Evolutionary conservation across 2,888 invertebrate species (phyloP).

Genomic region (Drosophila anomalipes): DNA sequence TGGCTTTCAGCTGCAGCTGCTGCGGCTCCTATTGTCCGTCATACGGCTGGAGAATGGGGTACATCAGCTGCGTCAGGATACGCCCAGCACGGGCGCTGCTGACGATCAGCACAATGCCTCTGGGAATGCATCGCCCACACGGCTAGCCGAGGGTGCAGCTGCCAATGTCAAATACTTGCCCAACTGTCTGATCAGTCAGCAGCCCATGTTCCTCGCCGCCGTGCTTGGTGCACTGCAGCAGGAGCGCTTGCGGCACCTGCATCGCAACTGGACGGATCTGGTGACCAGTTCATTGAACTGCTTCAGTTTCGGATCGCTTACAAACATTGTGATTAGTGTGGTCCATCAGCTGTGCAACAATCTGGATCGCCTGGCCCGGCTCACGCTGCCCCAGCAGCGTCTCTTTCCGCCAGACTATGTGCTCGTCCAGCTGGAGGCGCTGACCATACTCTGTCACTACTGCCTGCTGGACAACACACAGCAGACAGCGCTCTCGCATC

Average conservation of each 20-base stretch:
- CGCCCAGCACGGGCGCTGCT: slow-evolving; percentile 58
- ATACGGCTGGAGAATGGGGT: slow-evolving; percentile 92
- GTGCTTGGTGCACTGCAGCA: slow-evolving; percentile 91
- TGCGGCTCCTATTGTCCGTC: slow-evolving; percentile 89
- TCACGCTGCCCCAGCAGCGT: slow-evolving; percentile 79
- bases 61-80: slow-evolving; percentile 86
- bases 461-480: slow-evolving; percentile 89
- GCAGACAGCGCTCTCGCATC: slow-evolving; percentile 86
- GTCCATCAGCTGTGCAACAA: slow-evolving; percentile 91
- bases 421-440: slow-evolving; percentile 91
- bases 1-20: slow-evolving; percentile 89
- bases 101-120: slow-evolving; percentile 62
- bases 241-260: slow-evolving; percentile 90
- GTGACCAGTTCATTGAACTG: slow-evolving; percentile 93
- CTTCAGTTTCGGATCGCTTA: slow-evolving; percentile 90
- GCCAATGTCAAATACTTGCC: slow-evolving; percentile 87
- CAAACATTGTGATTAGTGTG: slow-evolving; percentile 91
- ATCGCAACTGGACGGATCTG: slow-evolving; percentile 93
- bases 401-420: slow-evolving; percentile 90
- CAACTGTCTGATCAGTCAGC: slow-evolving; percentile 90
- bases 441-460: slow-evolving; percentile 92
- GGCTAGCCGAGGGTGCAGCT: slow-evolving; percentile 72
- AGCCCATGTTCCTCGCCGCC: slow-evolving; percentile 93
- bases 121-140: slow-evolving; percentile 83
- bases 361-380: slow-evolving; percentile 88